Evolutionary conservation across 2,797 vertebrate species (phyloP), one percentile per base, ranked within the genome.

Genomic region (Syngnathus rostellatus): DNA sequence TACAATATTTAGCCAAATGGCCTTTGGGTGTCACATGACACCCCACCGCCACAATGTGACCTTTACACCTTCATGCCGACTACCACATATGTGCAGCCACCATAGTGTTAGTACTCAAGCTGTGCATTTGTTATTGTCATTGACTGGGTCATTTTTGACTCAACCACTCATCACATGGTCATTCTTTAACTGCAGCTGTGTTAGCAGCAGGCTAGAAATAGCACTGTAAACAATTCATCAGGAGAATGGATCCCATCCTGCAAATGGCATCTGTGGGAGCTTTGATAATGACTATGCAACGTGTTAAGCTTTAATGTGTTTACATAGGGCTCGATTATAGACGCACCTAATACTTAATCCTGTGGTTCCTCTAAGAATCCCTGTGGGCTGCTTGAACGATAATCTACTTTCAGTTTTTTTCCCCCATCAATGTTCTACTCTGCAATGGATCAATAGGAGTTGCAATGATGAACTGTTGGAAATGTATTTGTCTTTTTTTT

Each of bases 301-400:
- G 78, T 78, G 76, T 75, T 79, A 78, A 79, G 75, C 74, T 73
- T 80, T 85, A 88, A 85, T 84, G 82, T 89, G 83, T 91, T 89
- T 89, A 86, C 81, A 88, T 86, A 84, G 45, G 58, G 64, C 64
- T 68, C 77, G 83, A 89, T 89, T 86, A 86, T 77, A 81, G 81
- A 88, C 41, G 43, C 68, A 84, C 78, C 75, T 75, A 74, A 69
- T 77, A 80, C 82, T 79, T 76, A 76, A 79, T 77, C 87, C 77
- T 82, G 79, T 17, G 77, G 79, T 81, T 86, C 76, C 78, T 85
- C 70, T 69, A 81, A 79, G 63, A 71, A 75, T 91, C 86, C 85
- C 87, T 70, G 72, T 72, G 75, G 88, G 84, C 83, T 72, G 68
- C 72, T 83, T 85, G 79, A 87, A 82, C 82, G 85, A 90, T 90